Evolutionary conservation across 1,140 invertebrate species (phyloP).

Genomic region (Heliothis subflexa): DNA sequence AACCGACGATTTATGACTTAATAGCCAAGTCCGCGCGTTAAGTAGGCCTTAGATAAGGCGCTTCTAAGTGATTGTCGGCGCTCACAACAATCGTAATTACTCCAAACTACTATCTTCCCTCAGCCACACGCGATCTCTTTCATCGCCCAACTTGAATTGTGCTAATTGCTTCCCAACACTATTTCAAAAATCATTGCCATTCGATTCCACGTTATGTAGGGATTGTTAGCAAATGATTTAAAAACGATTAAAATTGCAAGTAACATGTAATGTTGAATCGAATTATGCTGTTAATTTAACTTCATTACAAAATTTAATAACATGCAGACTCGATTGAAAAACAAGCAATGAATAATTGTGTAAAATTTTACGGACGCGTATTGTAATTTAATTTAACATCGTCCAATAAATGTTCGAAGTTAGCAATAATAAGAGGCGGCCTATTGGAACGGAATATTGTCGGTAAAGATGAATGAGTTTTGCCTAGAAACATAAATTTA

Average conservation of each 20-base stretch:
- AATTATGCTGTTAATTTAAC: not conserved
- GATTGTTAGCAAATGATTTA: constrained; percentile 5
- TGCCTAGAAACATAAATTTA: not conserved
- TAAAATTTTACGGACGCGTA: not conserved
- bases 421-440: constrained; percentile 22
- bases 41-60: constrained; percentile 84
- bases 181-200: constrained; percentile 47
- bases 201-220: constrained; percentile 3
- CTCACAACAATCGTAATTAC: constrained; percentile 85
- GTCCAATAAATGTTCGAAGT: constrained; percentile 2
- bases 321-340: constrained; percentile 9
- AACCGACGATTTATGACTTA: constrained; percentile 82
- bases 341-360: constrained; percentile 10
- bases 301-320: not conserved
- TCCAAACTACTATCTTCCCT: constrained; percentile 81
- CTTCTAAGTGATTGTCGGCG: constrained; percentile 85
- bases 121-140: constrained; percentile 78
- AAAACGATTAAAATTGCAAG: not conserved
- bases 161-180: constrained; percentile 70
- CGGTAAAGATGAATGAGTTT: constrained; percentile 33
- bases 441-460: constrained; percentile 28
- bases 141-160: constrained; percentile 73
- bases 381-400: constrained; percentile 31
- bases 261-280: not conserved
- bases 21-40: constrained; percentile 79